Evolutionary conservation across 2,888 invertebrate genomes (phyloP), one percentile per base, ranked within the genome.

Genomic region (Catocala sponsa): DNA sequence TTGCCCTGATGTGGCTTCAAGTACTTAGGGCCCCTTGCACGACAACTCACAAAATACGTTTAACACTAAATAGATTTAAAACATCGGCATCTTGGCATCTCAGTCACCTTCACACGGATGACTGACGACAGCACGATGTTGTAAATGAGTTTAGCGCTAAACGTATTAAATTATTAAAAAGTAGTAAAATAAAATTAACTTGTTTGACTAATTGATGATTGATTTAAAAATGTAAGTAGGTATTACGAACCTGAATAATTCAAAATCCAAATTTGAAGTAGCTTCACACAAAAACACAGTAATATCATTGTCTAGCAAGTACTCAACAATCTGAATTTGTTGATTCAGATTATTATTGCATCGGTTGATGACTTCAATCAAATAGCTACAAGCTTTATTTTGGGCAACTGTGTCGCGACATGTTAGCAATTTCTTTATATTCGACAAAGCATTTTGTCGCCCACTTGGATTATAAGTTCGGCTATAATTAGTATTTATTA

Each of bases 271-370:
- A 70, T 94, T 94, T 9, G 92, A 87, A 44, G 88, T 91, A 32
- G 92, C 91, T 82, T 93, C 94, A 72, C 94, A 93, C 10, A 94
- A 82, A 76, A 94, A 94, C 43, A 93, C 89, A 4, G 86, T 88
- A 43, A 93, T 91, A 69, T 94, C 94, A 65, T 91, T 93, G 13
- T 91, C 89, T 53, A 94, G 70, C 60, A 94, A 82, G 80, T 92
- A 91, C 75, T 91, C 87, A 11, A 92, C 74, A 78, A 91, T 85
- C 12, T 81, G 82, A 51, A 67, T 74, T 54, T 87, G 84, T 70
- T 93, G 91, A 7, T 79, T 80, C 1, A 89, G 86, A 63, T 83
- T 87, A 61, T 75, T 79, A 50, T 83, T 86, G 66, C 88, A 90
- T 64, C 90, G 87, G 55, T 72, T 85, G 32, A 93, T 78, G 42